Percentiles rank a stretch among this genome's conserved stretches.
phyloP scores from a whole-genome alignment of 2,888 invertebrate species.

The Yponomeuta malinellus region DNA sequence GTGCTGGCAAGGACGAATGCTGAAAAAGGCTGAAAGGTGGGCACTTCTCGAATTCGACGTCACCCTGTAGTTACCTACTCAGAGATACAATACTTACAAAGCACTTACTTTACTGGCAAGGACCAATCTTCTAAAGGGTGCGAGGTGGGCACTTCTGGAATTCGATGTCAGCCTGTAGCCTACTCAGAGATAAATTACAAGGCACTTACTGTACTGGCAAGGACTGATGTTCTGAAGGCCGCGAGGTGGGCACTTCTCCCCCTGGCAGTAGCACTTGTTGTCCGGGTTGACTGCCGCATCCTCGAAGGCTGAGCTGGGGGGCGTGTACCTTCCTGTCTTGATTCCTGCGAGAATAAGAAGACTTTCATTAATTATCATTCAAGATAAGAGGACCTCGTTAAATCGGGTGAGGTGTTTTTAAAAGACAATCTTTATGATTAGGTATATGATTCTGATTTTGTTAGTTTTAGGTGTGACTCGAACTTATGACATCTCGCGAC shows the following conservation, averaged over 20 bases:
- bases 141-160: constrained; percentile 76
- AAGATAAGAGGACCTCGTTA: no score
- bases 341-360: constrained; percentile 69
- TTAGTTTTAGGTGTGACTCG: no score
- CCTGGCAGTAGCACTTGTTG: constrained; percentile 86
- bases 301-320: constrained; percentile 82
- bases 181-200: not conserved
- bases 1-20: constrained; percentile 91
- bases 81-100: not conserved
- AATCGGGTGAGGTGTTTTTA: no score
- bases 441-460: no score
- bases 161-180: not conserved
- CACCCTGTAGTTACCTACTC: not conserved
- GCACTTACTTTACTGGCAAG: constrained; percentile 88
- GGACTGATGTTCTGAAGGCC: constrained; percentile 91
- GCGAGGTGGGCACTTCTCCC: constrained; percentile 80
- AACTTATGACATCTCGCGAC: no score
- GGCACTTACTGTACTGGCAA: constrained; percentile 86
- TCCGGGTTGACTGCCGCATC: constrained; percentile 79
- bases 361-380: no score
- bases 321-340: constrained; percentile 82
- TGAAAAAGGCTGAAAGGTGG: constrained; percentile 71
- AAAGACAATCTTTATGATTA: no score
- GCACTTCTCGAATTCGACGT: not conserved
- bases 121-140: constrained; percentile 86